phyloP scores from a whole-genome alignment of 2,888 invertebrate genomes.

The Lycophotia porphyrea region DNA sequence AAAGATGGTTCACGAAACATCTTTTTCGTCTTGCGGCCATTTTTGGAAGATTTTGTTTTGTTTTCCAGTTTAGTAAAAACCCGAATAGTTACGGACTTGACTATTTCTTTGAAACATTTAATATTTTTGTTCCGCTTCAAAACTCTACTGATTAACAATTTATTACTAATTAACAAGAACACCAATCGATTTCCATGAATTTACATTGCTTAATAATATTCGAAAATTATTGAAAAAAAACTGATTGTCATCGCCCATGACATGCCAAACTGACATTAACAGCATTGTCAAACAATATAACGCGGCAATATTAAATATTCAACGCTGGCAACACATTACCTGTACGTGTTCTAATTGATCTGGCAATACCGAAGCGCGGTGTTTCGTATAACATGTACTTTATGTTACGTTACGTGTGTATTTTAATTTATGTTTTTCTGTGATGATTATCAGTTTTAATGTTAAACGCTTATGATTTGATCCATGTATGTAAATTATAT shows the following conservation, averaged over 20 bases:
- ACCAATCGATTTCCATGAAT: conserved; percentile 72
- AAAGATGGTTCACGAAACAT: neutral
- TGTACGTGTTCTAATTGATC: conserved; percentile 80
- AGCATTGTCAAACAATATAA: conserved; percentile 87
- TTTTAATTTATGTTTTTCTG: conserved; percentile 40
- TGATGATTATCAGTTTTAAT: conserved; percentile 42
- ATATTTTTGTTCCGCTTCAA: neutral
- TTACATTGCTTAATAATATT: conserved; percentile 75
- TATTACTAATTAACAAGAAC: conserved; percentile 28
- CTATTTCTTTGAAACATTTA: neutral
- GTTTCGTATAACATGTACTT: conserved; percentile 46
- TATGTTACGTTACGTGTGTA: conserved; percentile 48
- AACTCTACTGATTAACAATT: conserved; percentile 7
- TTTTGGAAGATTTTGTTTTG: neutral
- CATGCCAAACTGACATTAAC: conserved; percentile 89
- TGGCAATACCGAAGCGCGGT: conserved; percentile 77
- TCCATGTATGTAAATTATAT: conserved; percentile 15
- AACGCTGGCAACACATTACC: conserved; percentile 80
- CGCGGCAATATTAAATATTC: conserved; percentile 83
- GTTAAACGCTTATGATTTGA: conserved; percentile 34
- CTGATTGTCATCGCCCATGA: conserved; percentile 80
- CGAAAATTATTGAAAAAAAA: conserved; percentile 76
- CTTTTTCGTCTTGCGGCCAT: neutral
- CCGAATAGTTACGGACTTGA: neutral
- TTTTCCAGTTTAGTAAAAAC: neutral